phyloP scores from a whole-genome alignment of 2,797 vertebrate species.

The Thripadectes ignobilis region DNA sequence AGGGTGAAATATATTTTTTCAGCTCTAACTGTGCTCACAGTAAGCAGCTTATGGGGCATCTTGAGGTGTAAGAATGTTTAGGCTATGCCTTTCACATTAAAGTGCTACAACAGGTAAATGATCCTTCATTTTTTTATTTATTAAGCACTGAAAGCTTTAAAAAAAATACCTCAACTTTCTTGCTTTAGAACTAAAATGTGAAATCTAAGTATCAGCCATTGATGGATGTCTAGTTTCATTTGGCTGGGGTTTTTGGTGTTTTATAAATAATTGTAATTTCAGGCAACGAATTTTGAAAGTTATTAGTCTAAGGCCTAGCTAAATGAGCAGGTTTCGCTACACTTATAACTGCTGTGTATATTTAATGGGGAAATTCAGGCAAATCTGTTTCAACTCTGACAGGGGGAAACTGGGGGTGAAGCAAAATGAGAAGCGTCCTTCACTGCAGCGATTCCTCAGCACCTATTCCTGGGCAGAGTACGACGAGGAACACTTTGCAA shows the following conservation, averaged over 20 bases:
- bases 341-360: neutral
- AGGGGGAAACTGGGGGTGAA: slow-evolving; percentile 82
- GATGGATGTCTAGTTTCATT: neutral
- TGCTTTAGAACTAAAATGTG: neutral
- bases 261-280: neutral
- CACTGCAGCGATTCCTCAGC: slow-evolving; percentile 89
- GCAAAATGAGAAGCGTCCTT: slow-evolving; percentile 81
- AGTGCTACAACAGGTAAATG: neutral
- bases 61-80: neutral
- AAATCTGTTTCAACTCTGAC: neutral
- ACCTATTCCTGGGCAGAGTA: slow-evolving; percentile 88
- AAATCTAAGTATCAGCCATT: neutral
- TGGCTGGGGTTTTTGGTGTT: accelerated
- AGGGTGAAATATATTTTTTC: neutral
- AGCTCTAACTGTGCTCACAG: neutral
- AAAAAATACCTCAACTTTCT: neutral
- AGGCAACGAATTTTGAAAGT: neutral
- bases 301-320: neutral
- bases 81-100: accelerated
- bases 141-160: neutral
- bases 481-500: slow-evolving; percentile 78
- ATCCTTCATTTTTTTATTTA: neutral
- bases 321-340: neutral
- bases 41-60: neutral
- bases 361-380: neutral